These are phyloP conservation scores for Brachyrhaphis roseni DNA, from an alignment of 2,797 vertebrate species.

Conservation along the genomic window DNA sequence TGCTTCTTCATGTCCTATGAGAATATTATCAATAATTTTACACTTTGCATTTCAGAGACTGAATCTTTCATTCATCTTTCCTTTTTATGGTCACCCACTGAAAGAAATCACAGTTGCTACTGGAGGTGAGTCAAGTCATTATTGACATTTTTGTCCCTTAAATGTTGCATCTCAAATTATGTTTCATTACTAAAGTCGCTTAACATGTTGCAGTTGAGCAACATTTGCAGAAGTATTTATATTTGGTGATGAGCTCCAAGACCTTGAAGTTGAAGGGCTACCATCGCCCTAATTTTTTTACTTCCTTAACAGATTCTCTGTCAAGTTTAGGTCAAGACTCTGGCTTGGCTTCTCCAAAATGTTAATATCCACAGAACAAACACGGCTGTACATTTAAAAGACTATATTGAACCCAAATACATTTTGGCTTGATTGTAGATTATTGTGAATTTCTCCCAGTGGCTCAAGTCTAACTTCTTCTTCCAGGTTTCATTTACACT, in stretches of 20 bases:
- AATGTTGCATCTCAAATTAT: neutral
- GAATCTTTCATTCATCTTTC: constrained; percentile 94
- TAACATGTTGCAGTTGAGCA: no score
- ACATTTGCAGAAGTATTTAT: neutral
- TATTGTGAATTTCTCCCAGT: neutral
- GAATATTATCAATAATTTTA: neutral
- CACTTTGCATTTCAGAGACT: constrained; percentile 86
- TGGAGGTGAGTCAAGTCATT: constrained; percentile 84
- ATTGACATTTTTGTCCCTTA: neutral
- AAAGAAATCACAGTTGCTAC: constrained; percentile 94
- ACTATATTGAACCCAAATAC: neutral
- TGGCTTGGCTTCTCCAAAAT: neutral
- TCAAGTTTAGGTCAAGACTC: neutral
- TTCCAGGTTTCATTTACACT: constrained; percentile 94
- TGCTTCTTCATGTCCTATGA: neutral
- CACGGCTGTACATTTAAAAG: neutral
- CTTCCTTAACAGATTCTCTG: neutral
- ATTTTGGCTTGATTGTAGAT: neutral
- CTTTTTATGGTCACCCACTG: constrained; percentile 94
- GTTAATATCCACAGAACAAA: neutral
- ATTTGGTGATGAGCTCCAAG: neutral
- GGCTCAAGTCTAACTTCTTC: neutral
- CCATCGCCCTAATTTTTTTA: neutral
- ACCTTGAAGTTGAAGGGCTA: neutral
- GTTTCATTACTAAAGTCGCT: neutral